Base-by-base conservation (phyloP, 37 sponge, comb jelly and placozoan species). In the Axinella damicornis region DNA sequence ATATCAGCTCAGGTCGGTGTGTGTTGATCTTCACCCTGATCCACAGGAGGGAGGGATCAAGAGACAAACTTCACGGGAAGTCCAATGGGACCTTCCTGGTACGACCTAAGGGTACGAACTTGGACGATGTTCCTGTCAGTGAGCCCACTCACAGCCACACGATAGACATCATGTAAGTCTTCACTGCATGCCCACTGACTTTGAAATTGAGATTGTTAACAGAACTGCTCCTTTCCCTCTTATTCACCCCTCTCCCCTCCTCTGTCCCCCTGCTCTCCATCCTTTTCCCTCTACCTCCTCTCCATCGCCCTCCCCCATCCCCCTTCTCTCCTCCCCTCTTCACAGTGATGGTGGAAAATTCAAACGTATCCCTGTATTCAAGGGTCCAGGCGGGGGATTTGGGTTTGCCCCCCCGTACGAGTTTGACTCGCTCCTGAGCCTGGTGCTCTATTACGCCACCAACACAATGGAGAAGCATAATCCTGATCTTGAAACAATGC, bases 361-460 rank as follows among this genome's bases (percentile, higher is more conserved):
- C 76, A 90, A 90, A 69, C 63, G 93, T 16, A 93, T 93, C 27
- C 89, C 93, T 2, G 85, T 93, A 21, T 81, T 85, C 69, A 74
- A 70, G 53, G 89, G 82, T 0, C 85, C 89, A 20, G 73, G 55
- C 58, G 92, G 89, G 1, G 92, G 92, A 62, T 95, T 73, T 60
- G 95, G 95, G 16, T 95, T 95, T 86, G 95, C 95, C 39, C 87
- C 89, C 54, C 95, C 95, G 2, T 86, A 77, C 38, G 95, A 95
- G 61, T 95, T 92, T 82, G 79, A 85, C 57, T 83, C 86, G 0
- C 72, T 95, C 35, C 64, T 73, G 31, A 87, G 75, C 52, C 72
- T 95, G 30, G 81, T 95, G 2, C 65, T 82, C 27, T 91, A 89
- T 76, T 95, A 95, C 74, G 83, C 92, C 53, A 71, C 65, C 65